These are phyloP conservation scores for Sterna hirundo DNA, from an alignment of 2,113 vertebrate species.

Conservation along the genomic window DNA sequence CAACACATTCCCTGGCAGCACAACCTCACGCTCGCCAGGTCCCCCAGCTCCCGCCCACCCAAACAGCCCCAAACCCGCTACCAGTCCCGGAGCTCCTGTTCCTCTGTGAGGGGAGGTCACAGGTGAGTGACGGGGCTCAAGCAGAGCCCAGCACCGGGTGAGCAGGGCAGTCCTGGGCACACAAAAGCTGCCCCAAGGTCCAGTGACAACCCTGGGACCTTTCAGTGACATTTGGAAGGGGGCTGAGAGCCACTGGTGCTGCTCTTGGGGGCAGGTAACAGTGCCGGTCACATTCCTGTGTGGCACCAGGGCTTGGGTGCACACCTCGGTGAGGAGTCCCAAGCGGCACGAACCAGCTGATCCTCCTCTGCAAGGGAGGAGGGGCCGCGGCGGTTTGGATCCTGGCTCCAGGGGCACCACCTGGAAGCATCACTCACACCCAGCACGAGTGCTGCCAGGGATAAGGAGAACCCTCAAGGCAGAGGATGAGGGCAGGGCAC, in stretches of 20 bases:
- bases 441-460: not conserved
- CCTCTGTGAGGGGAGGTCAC: not conserved
- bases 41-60: not conserved
- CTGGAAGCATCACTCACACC: not conserved
- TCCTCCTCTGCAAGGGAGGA: not conserved
- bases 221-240: not conserved
- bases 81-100: fast-evolving
- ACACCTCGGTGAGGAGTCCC: fast-evolving
- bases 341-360: not conserved
- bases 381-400: fast-evolving
- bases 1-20: fast-evolving
- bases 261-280: not conserved
- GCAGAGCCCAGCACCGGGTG: fast-evolving
- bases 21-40: fast-evolving
- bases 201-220: not conserved
- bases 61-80: fast-evolving
- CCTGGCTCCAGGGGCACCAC: not conserved
- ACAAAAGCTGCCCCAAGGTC: not conserved
- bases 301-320: not conserved
- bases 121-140: fast-evolving
- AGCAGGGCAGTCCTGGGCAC: not conserved
- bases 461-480: not conserved
- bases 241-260: fast-evolving
- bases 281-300: fast-evolving
- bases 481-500: not conserved